Conservation (phyloP, 2,888 invertebrate genomes). For the Lydus trimaculatus region DNA sequence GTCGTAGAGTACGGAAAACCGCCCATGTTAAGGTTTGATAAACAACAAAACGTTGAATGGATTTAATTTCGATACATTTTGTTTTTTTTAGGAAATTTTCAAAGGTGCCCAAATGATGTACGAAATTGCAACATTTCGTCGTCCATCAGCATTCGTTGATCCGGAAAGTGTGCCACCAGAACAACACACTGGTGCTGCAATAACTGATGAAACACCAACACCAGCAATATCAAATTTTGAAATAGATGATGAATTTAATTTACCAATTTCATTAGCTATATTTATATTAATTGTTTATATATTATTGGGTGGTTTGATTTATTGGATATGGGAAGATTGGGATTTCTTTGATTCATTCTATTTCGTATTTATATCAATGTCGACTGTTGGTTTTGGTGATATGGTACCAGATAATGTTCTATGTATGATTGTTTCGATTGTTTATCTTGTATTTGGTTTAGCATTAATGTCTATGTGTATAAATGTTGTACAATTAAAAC, state of each 20-base stretch:
- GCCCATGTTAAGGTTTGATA: conserved; percentile 73
- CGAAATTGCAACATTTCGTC: conserved; percentile 77
- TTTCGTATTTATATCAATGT: conserved; percentile 96
- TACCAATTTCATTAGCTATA: conserved; percentile 91
- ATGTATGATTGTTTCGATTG: conserved; percentile 88
- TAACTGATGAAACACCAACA: conserved; percentile 68
- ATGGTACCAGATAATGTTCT: conserved; percentile 81
- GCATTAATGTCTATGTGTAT: conserved; percentile 97
- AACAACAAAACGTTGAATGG: background rate
- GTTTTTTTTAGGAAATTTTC: conserved; percentile 77
- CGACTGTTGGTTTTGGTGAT: conserved; percentile 97
- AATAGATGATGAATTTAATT: conserved; percentile 92
- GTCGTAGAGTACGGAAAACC: conserved; percentile 77
- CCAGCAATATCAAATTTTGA: conserved; percentile 81
- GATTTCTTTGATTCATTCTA: conserved; percentile 94
- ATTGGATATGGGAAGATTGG: conserved; percentile 83
- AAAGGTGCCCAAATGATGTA: conserved; percentile 83
- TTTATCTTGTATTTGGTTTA: conserved; percentile 93
- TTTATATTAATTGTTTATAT: conserved; percentile 85
- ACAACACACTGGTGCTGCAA: conserved; percentile 26
- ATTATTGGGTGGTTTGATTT: conserved; percentile 83
- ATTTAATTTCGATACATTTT: no score
- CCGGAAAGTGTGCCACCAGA: conserved; percentile 46
- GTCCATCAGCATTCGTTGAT: conserved; percentile 69
- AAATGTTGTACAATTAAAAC: conserved; percentile 88